These are phyloP conservation scores for Echinops telfairi DNA, from an alignment of 2,113 vertebrate species.

Conservation along the genomic window DNA sequence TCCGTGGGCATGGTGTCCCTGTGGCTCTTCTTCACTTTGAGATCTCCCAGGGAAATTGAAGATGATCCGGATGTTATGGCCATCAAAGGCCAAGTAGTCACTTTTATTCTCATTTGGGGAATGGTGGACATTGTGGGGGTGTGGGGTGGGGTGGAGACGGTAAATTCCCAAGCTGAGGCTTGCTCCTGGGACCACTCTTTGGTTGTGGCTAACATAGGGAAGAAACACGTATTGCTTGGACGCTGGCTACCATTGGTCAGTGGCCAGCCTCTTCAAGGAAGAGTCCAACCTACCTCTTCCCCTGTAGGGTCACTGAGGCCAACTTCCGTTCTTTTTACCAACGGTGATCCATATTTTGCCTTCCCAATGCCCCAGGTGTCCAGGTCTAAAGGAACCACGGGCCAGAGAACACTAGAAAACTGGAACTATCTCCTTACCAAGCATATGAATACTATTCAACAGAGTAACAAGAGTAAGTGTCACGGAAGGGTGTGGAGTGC, in stretches of 20 bases:
- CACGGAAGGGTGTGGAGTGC: neutral
- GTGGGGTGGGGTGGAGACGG: neutral
- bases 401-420: neutral
- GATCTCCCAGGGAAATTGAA: neutral
- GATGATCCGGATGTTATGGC: neutral
- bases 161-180: neutral
- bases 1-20: neutral
- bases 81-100: conserved; percentile 28
- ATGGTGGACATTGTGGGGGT: neutral
- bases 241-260: neutral
- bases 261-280: neutral
- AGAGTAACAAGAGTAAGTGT: conserved; percentile 65
- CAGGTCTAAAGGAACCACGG: neutral
- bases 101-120: neutral
- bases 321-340: neutral
- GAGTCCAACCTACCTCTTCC: neutral
- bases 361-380: neutral
- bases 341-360: neutral
- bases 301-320: neutral
- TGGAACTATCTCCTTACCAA: conserved; percentile 32
- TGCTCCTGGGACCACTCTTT: neutral
- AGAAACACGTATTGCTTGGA: too few relatives aligned
- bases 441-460: neutral
- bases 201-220: neutral
- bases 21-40: conserved; percentile 55